phyloP scores from a whole-genome alignment of 1,140 invertebrate genomes.

The Tribolium castaneum region DNA sequence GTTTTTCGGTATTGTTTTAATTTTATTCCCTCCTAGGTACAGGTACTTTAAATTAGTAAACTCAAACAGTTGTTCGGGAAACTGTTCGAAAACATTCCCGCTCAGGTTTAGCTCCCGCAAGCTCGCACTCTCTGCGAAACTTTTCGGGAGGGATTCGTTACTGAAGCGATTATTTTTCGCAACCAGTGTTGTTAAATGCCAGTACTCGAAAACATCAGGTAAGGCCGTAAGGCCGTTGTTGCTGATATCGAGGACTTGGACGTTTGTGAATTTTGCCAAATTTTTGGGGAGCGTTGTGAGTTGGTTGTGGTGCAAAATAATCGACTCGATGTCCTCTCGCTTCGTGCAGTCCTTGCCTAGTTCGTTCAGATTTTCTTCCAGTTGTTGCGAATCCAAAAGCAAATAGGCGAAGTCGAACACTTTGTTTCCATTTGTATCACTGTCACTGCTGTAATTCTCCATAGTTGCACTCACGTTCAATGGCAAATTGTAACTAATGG shows the following conservation, averaged over 20 bases:
- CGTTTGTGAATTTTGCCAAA: slow-evolving; percentile 69
- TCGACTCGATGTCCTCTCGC: slow-evolving; percentile 72
- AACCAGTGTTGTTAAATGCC: slow-evolving; percentile 81
- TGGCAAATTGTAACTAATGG: not conserved
- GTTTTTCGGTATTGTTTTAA: slow-evolving; percentile 83
- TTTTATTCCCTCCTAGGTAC: slow-evolving; percentile 90
- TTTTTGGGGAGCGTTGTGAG: slow-evolving; percentile 63
- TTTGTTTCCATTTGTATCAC: slow-evolving; percentile 72
- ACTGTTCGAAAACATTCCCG: slow-evolving; percentile 85
- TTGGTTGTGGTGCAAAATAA: slow-evolving; percentile 79
- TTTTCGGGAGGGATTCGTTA: slow-evolving; percentile 87
- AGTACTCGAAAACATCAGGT: slow-evolving; percentile 78
- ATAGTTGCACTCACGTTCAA: slow-evolving; percentile 36
- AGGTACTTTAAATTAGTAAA: slow-evolving; percentile 81
- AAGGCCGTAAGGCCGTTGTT: slow-evolving; percentile 84
- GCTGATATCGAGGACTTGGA: slow-evolving; percentile 86
- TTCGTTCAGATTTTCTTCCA: slow-evolving; percentile 70
- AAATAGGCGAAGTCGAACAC: slow-evolving; percentile 78
- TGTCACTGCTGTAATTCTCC: slow-evolving; percentile 78
- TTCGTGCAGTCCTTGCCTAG: slow-evolving; percentile 68
- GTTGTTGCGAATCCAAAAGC: slow-evolving; percentile 69
- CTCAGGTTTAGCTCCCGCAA: slow-evolving; percentile 91
- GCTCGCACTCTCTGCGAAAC: slow-evolving; percentile 68
- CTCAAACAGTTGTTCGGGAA: slow-evolving; percentile 90
- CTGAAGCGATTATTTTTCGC: slow-evolving; percentile 89